These are phyloP conservation scores for Bufotes viridis DNA, from an alignment of 2,797 vertebrate genomes.

Conservation along the genomic window DNA sequence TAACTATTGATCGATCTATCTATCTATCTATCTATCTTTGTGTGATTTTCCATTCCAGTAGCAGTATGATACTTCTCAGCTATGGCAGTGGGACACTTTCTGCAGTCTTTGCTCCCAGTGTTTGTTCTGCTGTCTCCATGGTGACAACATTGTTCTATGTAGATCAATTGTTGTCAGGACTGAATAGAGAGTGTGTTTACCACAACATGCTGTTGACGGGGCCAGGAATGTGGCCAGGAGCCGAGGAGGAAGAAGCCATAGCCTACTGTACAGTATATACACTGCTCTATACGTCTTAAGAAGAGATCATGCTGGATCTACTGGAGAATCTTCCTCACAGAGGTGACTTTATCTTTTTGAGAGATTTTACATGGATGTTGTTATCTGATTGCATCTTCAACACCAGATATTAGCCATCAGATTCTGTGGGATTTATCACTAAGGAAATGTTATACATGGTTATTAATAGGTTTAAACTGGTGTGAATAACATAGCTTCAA, in stretches of 20 bases:
- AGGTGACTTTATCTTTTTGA: not conserved
- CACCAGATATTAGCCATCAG: not conserved
- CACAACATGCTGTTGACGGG: not conserved
- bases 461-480: no score
- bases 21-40: no score
- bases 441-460: not conserved
- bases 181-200: constrained; percentile 32
- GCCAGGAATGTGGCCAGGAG: not conserved
- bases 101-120: not conserved
- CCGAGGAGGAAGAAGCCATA: not conserved
- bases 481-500: no score
- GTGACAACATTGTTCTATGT: constrained; percentile 17
- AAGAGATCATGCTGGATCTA: not conserved
- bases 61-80: not conserved
- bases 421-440: no score
- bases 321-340: not conserved
- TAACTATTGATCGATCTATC: no score
- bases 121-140: constrained; percentile 10
- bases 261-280: not conserved
- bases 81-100: not conserved
- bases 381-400: not conserved
- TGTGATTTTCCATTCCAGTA: no score
- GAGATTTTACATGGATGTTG: not conserved
- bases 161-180: not conserved
- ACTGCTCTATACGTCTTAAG: not conserved